phyloP scores from a whole-genome alignment of 2,113 vertebrate species.

The Ptilorrhoa leucosticta region DNA sequence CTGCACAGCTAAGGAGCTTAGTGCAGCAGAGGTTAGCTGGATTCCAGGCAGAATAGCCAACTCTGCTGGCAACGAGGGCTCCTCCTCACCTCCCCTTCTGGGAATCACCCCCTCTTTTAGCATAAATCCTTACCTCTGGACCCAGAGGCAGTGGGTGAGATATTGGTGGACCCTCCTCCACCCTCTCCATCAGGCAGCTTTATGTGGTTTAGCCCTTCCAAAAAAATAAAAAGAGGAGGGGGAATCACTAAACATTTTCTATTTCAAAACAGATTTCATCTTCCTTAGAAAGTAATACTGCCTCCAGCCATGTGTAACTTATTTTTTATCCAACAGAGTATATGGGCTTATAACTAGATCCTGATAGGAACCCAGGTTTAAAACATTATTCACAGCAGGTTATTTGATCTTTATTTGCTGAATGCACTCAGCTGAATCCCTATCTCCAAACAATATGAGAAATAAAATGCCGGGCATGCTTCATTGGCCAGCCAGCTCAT shows the following conservation, averaged over 20 bases:
- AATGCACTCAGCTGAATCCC: slow-evolving; percentile 75
- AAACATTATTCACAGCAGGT: slow-evolving; percentile 80
- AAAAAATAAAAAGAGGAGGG: slow-evolving; percentile 27
- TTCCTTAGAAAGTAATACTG: slow-evolving; percentile 67
- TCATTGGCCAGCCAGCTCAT: slow-evolving; percentile 68
- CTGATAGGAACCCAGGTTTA: slow-evolving; percentile 74
- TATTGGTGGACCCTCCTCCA: neutral
- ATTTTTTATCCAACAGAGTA: slow-evolving; percentile 72
- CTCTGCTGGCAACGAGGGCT: neutral
- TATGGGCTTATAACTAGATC: slow-evolving; percentile 76
- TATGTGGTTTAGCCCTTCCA: slow-evolving; percentile 12
- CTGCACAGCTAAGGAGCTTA: slow-evolving; percentile 30
- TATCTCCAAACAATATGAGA: slow-evolving; percentile 77
- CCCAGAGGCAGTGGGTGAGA: neutral
- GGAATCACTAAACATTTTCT: slow-evolving; percentile 53
- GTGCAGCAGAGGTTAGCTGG: neutral
- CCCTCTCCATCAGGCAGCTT: neutral
- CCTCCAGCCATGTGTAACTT: slow-evolving; percentile 72
- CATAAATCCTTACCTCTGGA: neutral
- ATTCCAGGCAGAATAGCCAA: neutral
- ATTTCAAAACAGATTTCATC: slow-evolving; percentile 68
- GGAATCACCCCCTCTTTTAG: neutral
- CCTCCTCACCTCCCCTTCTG: neutral
- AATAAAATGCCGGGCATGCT: slow-evolving; percentile 72
- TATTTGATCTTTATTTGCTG: slow-evolving; percentile 79